Percentiles rank a stretch among this genome's conserved stretches.
phyloP scores from a whole-genome alignment of 1,140 invertebrate genomes.

The Aphelinus certus region DNA sequence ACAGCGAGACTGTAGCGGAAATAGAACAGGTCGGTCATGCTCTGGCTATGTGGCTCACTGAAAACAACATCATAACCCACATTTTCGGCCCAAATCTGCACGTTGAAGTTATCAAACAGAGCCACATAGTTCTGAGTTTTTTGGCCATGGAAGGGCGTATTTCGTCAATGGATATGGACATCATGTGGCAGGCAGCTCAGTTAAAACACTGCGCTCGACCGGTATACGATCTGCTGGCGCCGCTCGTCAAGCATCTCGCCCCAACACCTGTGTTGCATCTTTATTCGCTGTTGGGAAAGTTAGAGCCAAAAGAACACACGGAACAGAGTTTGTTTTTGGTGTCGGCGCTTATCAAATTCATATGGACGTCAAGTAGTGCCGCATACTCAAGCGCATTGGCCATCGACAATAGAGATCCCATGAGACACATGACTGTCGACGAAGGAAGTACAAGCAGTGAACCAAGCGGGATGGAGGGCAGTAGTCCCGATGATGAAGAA shows the following conservation, averaged over 20 bases:
- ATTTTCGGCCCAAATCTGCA: slow-evolving; percentile 96
- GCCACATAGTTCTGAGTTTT: slow-evolving; percentile 92
- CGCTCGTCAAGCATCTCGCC: slow-evolving; percentile 89
- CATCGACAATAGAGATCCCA: slow-evolving; percentile 60
- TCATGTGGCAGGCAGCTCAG: slow-evolving; percentile 93
- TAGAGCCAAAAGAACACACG: slow-evolving; percentile 90
- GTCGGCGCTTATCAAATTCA: slow-evolving; percentile 87
- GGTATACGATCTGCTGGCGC: slow-evolving; percentile 89
- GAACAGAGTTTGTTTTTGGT: slow-evolving; percentile 92
- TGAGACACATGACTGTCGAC: slow-evolving; percentile 50
- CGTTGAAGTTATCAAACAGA: slow-evolving; percentile 94
- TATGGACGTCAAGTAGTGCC: slow-evolving; percentile 82
- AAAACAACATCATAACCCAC: slow-evolving; percentile 92
- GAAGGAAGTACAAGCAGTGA: slow-evolving; percentile 67
- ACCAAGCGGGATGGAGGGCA: slow-evolving; percentile 77
- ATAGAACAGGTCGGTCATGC: slow-evolving; percentile 85
- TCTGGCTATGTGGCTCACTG: slow-evolving; percentile 87
- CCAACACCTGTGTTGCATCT: slow-evolving; percentile 87
- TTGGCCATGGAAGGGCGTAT: slow-evolving; percentile 90
- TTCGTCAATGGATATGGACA: slow-evolving; percentile 89
- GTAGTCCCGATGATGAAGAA: slow-evolving; percentile 76
- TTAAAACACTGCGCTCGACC: slow-evolving; percentile 93
- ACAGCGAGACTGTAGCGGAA: slow-evolving; percentile 85
- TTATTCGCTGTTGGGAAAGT: slow-evolving; percentile 81
- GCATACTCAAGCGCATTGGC: slow-evolving; percentile 61